Evolutionary conservation across 1,140 invertebrate species (phyloP).

Genomic region (Eriosoma lanigerum): DNA sequence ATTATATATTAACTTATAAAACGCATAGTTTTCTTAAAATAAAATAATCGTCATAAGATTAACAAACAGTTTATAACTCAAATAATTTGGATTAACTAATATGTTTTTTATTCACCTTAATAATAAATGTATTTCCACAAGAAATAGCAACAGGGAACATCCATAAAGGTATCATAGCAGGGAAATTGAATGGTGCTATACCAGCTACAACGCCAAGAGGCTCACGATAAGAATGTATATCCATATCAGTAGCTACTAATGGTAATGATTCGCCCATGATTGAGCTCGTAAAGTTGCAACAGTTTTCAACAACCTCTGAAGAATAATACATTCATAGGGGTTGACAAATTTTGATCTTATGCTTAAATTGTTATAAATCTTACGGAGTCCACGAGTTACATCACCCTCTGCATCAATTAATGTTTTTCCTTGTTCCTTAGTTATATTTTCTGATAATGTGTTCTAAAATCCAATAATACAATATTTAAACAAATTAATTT

Average conservation of each 20-base stretch:
- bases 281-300: constrained; percentile 87
- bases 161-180: constrained; percentile 99
- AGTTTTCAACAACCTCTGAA: constrained; percentile 94
- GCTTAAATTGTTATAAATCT: constrained; percentile 59
- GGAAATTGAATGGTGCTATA: constrained; percentile 94
- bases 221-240: constrained; percentile 83
- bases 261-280: constrained; percentile 87
- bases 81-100: too few relatives aligned
- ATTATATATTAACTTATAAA: too few relatives aligned
- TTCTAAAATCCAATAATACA: constrained; percentile 60
- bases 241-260: constrained; percentile 90
- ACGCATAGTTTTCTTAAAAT: too few relatives aligned
- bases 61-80: too few relatives aligned
- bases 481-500: constrained; percentile 26
- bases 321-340: constrained; percentile 50
- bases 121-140: constrained; percentile 78
- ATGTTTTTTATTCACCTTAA: constrained; percentile 63
- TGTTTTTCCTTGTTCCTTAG: constrained; percentile 97
- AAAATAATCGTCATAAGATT: not conserved
- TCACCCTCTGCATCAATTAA: constrained; percentile 96
- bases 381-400: constrained; percentile 93
- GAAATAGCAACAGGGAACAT: constrained; percentile 94
- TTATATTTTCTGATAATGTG: constrained; percentile 88
- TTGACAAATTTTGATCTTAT: not conserved
- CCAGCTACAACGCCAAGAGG: constrained; percentile 89